These are phyloP conservation scores for Scaptomyza montana DNA, from an alignment of 1,140 invertebrate genomes.

Conservation along the genomic window DNA sequence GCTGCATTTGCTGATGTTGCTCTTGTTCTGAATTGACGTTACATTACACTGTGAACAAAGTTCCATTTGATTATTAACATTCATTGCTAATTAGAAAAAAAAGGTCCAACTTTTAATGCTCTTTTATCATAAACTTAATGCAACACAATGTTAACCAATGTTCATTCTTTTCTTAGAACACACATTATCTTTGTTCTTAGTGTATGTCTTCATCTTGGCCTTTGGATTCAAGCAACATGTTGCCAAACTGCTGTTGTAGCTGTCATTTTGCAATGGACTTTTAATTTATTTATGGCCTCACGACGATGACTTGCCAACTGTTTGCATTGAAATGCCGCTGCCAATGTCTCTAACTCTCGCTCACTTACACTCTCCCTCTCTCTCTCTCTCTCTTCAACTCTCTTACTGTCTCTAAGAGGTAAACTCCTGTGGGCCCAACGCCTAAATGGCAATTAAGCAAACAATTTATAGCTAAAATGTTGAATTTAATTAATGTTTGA, in stretches of 20 bases:
- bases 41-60: background rate
- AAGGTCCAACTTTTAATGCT: too few relatives aligned
- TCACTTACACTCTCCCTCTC: background rate
- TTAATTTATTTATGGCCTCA: slow-evolving; percentile 79
- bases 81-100: too few relatives aligned
- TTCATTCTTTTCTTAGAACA: background rate
- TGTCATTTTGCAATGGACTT: slow-evolving; percentile 76
- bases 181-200: background rate
- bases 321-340: slow-evolving; percentile 66
- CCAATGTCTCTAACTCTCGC: background rate
- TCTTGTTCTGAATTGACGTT: slow-evolving; percentile 68
- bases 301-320: slow-evolving; percentile 55
- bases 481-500: slow-evolving; percentile 79
- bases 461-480: slow-evolving; percentile 80
- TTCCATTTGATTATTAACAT: too few relatives aligned
- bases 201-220: slow-evolving; percentile 6
- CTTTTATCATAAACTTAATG: background rate
- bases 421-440: slow-evolving; percentile 23
- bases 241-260: slow-evolving; percentile 70
- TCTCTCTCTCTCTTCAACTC: background rate
- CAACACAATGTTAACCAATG: too few relatives aligned
- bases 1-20: slow-evolving; percentile 45
- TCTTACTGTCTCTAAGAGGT: background rate
- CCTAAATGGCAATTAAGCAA: slow-evolving; percentile 82
- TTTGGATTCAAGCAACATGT: slow-evolving; percentile 40